Evolutionary conservation across 2,797 vertebrate species (phyloP), one percentile per base, ranked within the genome.

Genomic region (Manis crassicaudata): DNA sequence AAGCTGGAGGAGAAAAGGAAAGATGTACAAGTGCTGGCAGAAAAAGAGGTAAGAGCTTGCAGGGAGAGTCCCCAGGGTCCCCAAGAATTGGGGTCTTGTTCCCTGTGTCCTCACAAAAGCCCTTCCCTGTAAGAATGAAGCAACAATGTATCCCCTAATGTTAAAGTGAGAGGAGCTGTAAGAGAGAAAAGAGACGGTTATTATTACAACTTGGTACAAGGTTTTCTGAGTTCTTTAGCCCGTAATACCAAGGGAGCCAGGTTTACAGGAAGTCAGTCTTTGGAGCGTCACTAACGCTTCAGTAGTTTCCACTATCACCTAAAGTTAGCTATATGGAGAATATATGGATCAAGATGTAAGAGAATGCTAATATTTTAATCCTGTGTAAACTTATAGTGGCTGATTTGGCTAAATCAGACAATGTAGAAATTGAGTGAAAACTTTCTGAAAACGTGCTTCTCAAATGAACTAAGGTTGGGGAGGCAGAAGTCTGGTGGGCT

Each of bases 361-460:
- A 82, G 62, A 93, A 92, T 63, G 35, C 86, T 96, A 67, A 79
- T 84, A 60, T 88, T 95, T 94, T 95, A 94, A 96, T 97, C 68
- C 81, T 18, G 16, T 65, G 21, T 93, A 96, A 93, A 68, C 70
- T 63, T 94, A 40, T 16, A 52, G 85, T 1, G 14, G 76, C 92
- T 95, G 92, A 90, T 95, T 94, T 93, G 50, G 40, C 81, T 96
- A 92, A 92, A 93, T 80, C 73, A 95, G 90, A 95, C 82, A 88
- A 84, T 73, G 83, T 90, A 83, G 79, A 92, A 95, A 92, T 65
- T 2, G 81, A 86, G 50, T 81, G 77, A 88, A 94, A 97, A 96
- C 46, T 96, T 95, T 94, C 94, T 95, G 94, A 97, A 93, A 92
- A 87, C 23, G 62, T 2, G 0, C 23, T 93, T 96, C 90, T 88